Evolutionary conservation across 2,113 vertebrate genomes (phyloP).

Genomic region (Thamnophis sirtalis): DNA sequence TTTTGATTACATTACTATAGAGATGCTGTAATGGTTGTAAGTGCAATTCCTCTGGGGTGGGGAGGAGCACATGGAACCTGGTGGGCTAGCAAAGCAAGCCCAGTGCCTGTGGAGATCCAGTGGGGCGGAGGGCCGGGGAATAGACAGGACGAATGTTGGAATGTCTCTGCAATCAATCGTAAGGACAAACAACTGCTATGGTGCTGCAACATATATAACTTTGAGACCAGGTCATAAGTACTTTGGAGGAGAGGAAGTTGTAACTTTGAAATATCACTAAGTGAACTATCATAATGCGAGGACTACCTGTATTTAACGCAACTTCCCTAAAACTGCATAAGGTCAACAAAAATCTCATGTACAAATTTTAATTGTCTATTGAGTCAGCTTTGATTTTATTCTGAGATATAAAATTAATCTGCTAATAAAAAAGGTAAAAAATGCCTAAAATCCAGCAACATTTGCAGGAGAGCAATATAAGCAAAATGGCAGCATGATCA

Average conservation of each 20-base stretch:
- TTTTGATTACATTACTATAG: background rate
- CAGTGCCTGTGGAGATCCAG: background rate
- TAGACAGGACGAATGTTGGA: background rate
- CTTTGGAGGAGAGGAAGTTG: background rate
- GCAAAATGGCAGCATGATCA: background rate
- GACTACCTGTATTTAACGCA: background rate
- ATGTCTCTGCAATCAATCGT: background rate
- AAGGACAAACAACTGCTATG: background rate
- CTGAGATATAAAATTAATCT: background rate
- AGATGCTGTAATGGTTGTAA: background rate
- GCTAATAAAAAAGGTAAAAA: background rate
- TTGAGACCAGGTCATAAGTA: background rate
- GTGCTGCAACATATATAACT: background rate
- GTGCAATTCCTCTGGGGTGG: background rate
- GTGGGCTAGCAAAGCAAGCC: background rate
- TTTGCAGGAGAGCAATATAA: background rate
- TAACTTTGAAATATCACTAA: background rate
- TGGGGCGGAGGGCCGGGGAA: background rate
- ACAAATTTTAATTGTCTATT: background rate
- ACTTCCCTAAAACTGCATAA: background rate
- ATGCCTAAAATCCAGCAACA: background rate
- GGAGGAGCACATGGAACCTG: background rate
- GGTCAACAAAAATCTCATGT: background rate
- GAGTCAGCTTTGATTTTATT: background rate
- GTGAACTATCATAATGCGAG: background rate